Evolutionary conservation across 2,888 invertebrate genomes (phyloP).

Genomic region (Stenotaenia linearis): DNA sequence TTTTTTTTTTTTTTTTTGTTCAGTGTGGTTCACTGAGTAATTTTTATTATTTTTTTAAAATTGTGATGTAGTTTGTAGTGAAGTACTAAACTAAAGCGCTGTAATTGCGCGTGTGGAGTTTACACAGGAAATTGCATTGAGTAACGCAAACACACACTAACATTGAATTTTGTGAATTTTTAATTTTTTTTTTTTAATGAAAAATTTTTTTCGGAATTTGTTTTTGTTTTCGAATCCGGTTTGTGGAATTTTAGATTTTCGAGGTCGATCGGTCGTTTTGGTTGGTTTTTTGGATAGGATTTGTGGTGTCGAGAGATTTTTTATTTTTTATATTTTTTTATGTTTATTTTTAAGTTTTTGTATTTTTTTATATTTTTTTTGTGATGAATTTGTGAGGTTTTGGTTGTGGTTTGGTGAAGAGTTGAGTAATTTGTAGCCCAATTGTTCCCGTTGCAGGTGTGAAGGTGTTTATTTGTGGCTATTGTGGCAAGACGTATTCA

Average conservation of each 20-base stretch:
- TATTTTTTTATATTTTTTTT: background rate
- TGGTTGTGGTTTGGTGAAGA: background rate
- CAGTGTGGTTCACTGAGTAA: background rate
- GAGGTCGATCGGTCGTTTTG: no score
- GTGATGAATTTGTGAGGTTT: background rate
- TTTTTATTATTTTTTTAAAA: background rate
- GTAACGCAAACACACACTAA: background rate
- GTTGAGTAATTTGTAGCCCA: background rate
- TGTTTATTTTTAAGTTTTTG: background rate
- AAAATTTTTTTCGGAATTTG: no score
- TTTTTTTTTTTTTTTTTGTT: background rate
- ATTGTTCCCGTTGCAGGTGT: background rate
- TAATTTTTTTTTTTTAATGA: no score
- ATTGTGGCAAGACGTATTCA: slow-evolving; percentile 21
- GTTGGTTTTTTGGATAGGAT: no score
- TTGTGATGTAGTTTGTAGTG: background rate
- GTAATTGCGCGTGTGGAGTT: background rate
- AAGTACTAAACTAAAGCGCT: background rate
- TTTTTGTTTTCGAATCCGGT: no score
- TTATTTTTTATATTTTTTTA: background rate
- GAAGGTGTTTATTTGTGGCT: background rate
- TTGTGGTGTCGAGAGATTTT: no score
- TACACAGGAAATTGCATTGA: background rate
- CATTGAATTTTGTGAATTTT: background rate
- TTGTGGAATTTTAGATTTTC: no score